Conservation (phyloP, 1,140 invertebrate species). For the Lepidurus couesii region DNA sequence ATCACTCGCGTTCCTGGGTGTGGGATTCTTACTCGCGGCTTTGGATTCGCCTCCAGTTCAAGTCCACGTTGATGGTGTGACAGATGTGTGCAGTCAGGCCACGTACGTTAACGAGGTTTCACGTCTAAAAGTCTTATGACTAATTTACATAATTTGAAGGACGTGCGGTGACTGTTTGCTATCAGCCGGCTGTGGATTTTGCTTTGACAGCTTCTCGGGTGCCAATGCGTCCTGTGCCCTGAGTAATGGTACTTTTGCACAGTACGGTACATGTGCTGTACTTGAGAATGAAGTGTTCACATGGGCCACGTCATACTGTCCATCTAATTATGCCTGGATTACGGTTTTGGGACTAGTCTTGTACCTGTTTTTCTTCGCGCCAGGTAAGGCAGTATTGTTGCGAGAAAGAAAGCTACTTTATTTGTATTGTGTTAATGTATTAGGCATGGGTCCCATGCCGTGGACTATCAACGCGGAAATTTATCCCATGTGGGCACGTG, state of each 20-base stretch:
- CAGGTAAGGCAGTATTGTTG: slow-evolving; percentile 43
- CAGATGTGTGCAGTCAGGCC: slow-evolving; percentile 28
- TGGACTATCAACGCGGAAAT: slow-evolving; percentile 63
- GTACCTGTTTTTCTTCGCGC: slow-evolving; percentile 53
- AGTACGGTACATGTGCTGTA: not conserved
- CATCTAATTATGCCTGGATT: slow-evolving; percentile 50
- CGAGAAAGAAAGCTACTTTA: not conserved
- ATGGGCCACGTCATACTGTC: slow-evolving; percentile 51
- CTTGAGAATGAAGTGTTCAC: slow-evolving; percentile 26
- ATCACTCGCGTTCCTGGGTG: slow-evolving; percentile 47
- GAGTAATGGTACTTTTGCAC: not conserved
- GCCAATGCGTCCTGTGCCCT: slow-evolving; percentile 26
- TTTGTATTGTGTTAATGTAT: not conserved
- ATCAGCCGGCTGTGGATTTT: slow-evolving; percentile 49
- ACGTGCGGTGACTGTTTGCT: slow-evolving; percentile 47
- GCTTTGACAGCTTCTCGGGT: slow-evolving; percentile 42
- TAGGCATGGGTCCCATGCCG: slow-evolving; percentile 57
- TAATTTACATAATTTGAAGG: slow-evolving; percentile 40
- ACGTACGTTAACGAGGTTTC: slow-evolving; percentile 25
- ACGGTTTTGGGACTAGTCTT: slow-evolving; percentile 49
- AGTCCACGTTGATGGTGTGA: slow-evolving; percentile 36
- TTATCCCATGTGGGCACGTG: slow-evolving; percentile 57
- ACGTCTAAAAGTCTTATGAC: not conserved
- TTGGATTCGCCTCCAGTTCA: slow-evolving; percentile 46
- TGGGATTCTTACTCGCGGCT: slow-evolving; percentile 50